Conservation (phyloP, 1,140 invertebrate genomes). For the Portunus trituberculatus region DNA sequence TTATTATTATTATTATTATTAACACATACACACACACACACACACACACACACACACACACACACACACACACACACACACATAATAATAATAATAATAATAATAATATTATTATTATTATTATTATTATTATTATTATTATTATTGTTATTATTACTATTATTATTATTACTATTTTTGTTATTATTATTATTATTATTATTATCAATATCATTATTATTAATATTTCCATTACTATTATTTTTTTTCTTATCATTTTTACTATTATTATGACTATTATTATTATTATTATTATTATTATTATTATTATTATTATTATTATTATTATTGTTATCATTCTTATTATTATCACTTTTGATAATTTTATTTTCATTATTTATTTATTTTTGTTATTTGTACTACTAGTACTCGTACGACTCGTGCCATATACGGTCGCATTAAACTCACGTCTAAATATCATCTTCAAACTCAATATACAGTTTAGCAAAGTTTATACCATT, state of each 20-base stretch:
- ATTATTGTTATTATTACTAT: neutral
- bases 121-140: neutral
- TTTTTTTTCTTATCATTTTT: neutral
- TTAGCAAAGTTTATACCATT: no score
- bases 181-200: neutral
- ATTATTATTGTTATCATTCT: neutral
- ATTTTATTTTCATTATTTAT: neutral
- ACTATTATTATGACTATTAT: neutral
- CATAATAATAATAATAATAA: no score
- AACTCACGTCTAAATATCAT: no score
- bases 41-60: no score
- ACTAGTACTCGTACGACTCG: neutral
- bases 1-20: no score
- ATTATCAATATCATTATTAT: slow-evolving; percentile 1
- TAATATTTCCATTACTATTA: neutral
- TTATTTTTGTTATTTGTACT: neutral
- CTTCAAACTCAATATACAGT: no score
- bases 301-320: neutral
- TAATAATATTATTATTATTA: neutral
- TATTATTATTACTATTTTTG: neutral
- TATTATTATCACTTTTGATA: neutral
- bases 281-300: neutral
- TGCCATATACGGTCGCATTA: neutral
- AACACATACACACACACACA: no score
- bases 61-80: no score